Percentiles rank a stretch among this genome's conserved stretches.
Conservation (phyloP, 2,113 vertebrate species). For the Seriola quinqueradiata region DNA sequence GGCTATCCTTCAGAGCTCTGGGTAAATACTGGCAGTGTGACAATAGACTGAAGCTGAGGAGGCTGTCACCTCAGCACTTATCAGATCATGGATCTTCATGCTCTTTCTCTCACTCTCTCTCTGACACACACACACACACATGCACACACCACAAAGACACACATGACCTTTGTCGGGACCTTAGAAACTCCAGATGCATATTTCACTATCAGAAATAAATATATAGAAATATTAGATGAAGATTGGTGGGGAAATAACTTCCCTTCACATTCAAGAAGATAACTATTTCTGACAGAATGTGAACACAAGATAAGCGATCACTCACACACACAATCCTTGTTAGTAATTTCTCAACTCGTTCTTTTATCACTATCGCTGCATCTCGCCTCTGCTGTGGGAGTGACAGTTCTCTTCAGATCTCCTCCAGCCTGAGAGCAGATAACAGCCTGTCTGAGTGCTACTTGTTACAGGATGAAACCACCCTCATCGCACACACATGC, state of each 20-base stretch:
- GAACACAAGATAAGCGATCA: neutral
- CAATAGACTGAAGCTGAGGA: conserved; percentile 55
- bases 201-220: neutral
- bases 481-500: conserved; percentile 83
- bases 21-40: conserved; percentile 68
- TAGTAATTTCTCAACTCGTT: neutral
- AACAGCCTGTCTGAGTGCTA: conserved; percentile 79
- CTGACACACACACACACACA: neutral
- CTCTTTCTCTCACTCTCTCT: neutral
- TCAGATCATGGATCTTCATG: conserved; percentile 41
- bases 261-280: neutral
- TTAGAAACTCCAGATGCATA: neutral
- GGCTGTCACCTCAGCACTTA: conserved; percentile 55
- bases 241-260: neutral
- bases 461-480: conserved; percentile 81
- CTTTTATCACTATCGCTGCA: conserved; percentile 55
- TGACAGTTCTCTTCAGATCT: conserved; percentile 67
- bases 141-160: conserved; percentile 8
- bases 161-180: conserved; percentile 5
- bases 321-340: neutral
- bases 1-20: conserved; percentile 40
- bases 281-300: neutral
- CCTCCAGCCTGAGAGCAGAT: conserved; percentile 60
- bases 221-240: neutral
- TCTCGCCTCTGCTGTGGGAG: conserved; percentile 54